A percentile compares a stretch with the other conserved stretches of the same genome.
Evolutionary conservation across 2,113 vertebrate species (phyloP).

Genomic region (Rana temporaria): DNA sequence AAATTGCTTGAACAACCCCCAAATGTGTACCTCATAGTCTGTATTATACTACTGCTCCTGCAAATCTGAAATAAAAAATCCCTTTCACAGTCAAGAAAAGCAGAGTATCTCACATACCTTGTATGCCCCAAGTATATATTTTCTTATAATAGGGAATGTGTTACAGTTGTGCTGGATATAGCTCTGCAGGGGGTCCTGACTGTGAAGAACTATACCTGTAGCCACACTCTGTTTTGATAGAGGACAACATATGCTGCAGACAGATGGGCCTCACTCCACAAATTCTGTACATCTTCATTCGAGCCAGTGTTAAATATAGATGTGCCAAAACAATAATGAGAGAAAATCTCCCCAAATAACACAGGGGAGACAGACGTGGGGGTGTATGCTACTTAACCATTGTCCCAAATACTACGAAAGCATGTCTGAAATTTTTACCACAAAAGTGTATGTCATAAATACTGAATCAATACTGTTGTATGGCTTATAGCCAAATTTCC

Average conservation of each 20-base stretch:
- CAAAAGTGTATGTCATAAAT: constrained; percentile 25
- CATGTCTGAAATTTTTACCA: constrained; percentile 43
- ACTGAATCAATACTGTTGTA: neutral
- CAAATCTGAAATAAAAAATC: too few species aligned
- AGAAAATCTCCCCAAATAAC: constrained; percentile 28
- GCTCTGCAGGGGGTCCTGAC: constrained; percentile 16
- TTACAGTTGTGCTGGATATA: neutral
- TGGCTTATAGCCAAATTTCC: neutral
- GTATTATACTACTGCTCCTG: too few species aligned
- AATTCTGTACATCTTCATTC: constrained; percentile 43
- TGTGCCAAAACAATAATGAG: constrained; percentile 16
- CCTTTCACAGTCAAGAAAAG: too few species aligned
- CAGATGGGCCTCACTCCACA: constrained; percentile 30
- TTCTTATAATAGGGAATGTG: too few species aligned
- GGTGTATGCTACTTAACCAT: constrained; percentile 18
- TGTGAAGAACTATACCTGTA: neutral
- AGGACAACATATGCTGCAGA: constrained; percentile 43
- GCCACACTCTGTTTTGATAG: constrained; percentile 16
- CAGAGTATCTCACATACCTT: too few species aligned
- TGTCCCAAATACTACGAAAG: constrained; percentile 24
- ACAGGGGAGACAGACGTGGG: constrained; percentile 33
- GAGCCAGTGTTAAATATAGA: constrained; percentile 39
- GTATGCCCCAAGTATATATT: too few species aligned
- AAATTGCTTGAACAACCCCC: too few species aligned
- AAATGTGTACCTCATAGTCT: too few species aligned